phyloP scores from a whole-genome alignment of 1,140 invertebrate genomes.

The Platyura marginata region DNA sequence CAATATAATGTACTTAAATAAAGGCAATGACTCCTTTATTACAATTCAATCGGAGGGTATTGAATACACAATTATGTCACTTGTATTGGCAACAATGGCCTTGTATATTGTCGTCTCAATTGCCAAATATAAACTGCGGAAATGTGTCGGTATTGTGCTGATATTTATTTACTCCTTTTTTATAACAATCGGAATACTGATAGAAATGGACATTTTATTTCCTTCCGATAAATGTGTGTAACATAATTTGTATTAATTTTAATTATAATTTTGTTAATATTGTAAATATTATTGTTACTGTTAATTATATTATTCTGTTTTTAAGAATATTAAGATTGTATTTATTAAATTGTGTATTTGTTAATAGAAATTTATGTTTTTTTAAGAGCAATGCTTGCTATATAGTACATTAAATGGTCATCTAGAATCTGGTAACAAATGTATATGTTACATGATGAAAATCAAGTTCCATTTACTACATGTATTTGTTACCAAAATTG shows the following conservation, averaged over 20 bases:
- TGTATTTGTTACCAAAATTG: no score
- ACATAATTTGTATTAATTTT: background rate
- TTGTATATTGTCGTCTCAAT: constrained; percentile 33
- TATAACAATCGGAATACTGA: constrained; percentile 19
- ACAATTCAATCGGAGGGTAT: constrained; percentile 26
- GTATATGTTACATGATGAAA: no score
- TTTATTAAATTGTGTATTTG: no score
- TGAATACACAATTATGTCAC: constrained; percentile 37
- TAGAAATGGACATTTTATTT: constrained; percentile 24
- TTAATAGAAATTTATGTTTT: no score
- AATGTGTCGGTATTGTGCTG: constrained; percentile 35
- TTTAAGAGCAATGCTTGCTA: no score
- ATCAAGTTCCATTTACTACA: no score
- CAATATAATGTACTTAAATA: constrained; percentile 26
- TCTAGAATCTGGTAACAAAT: no score
- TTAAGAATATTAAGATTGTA: no score
- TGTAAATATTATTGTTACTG: no score
- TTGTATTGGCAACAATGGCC: constrained; percentile 32
- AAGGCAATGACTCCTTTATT: constrained; percentile 23
- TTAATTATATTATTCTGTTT: no score
- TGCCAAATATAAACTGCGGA: constrained; percentile 35
- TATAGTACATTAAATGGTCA: no score
- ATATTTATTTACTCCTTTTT: constrained; percentile 39
- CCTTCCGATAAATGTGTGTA: constrained; percentile 4
- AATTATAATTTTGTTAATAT: no score